Conservation (phyloP, 2,797 vertebrate species). For the Sardinella longiceps region DNA sequence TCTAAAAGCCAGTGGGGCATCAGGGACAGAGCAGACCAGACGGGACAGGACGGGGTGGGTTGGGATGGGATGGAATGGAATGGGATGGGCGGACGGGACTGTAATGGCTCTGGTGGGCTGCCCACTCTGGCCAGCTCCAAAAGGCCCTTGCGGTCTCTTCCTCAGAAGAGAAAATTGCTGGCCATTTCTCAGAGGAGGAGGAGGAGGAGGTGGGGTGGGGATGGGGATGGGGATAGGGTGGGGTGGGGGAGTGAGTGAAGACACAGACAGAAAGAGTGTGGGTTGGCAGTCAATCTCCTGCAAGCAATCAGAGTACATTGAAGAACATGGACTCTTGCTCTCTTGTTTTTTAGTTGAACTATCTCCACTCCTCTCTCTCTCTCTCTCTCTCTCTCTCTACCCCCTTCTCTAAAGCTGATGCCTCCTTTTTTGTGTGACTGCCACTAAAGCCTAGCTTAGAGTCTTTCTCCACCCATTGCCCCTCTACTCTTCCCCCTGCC, state of each 20-base stretch:
- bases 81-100: constrained; percentile 24
- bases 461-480: constrained; percentile 42
- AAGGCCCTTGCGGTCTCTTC: constrained; percentile 29
- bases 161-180: constrained; percentile 51
- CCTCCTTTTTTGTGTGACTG: constrained; percentile 52
- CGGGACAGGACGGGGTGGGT: no score
- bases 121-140: not conserved
- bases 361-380: constrained; percentile 42
- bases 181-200: constrained; percentile 61
- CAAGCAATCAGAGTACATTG: constrained; percentile 59
- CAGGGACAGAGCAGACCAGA: constrained; percentile 25
- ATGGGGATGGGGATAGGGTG: constrained; percentile 29
- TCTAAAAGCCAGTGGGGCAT: constrained; percentile 49
- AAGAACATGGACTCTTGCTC: constrained; percentile 43
- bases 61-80: no score
- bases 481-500: not conserved
- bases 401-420: constrained; percentile 40
- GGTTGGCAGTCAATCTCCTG: constrained; percentile 51
- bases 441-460: constrained; percentile 50
- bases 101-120: constrained; percentile 43
- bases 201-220: constrained; percentile 42
- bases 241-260: constrained; percentile 12
- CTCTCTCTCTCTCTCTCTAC: constrained; percentile 30
- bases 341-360: not conserved
- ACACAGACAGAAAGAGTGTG: not conserved